These are phyloP conservation scores for Riparia riparia DNA, from an alignment of 2,113 vertebrate species.

Conservation along the genomic window DNA sequence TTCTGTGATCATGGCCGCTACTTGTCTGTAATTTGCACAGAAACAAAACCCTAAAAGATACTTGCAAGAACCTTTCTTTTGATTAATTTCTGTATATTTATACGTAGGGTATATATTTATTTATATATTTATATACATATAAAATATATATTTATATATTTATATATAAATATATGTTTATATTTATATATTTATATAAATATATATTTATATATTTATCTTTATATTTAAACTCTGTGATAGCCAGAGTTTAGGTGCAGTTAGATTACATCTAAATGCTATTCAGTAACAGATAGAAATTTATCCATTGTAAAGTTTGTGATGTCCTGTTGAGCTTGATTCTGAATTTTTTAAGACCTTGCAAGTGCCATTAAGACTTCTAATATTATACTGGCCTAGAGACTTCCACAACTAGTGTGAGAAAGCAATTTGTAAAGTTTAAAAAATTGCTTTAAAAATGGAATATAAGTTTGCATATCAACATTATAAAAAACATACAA, in stretches of 20 bases:
- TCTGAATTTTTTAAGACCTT: neutral
- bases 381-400: neutral
- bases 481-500: neutral
- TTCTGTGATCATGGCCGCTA: neutral
- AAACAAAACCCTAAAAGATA: neutral
- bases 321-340: neutral
- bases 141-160: too few species aligned
- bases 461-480: neutral
- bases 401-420: neutral
- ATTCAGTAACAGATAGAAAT: neutral
- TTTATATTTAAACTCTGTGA: too few species aligned
- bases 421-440: neutral
- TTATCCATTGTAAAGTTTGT: neutral
- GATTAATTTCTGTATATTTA: neutral
- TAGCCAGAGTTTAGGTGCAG: neutral
- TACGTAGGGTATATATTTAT: too few species aligned
- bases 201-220: too few species aligned
- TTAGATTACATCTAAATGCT: neutral
- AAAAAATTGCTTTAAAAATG: neutral
- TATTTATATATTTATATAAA: too few species aligned
- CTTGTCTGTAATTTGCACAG: neutral
- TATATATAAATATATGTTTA: too few species aligned
- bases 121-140: too few species aligned
- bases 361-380: neutral
- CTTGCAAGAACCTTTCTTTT: neutral